These are phyloP conservation scores for Chinchilla lanigera DNA, from an alignment of 2,113 vertebrate genomes.

Conservation along the genomic window DNA sequence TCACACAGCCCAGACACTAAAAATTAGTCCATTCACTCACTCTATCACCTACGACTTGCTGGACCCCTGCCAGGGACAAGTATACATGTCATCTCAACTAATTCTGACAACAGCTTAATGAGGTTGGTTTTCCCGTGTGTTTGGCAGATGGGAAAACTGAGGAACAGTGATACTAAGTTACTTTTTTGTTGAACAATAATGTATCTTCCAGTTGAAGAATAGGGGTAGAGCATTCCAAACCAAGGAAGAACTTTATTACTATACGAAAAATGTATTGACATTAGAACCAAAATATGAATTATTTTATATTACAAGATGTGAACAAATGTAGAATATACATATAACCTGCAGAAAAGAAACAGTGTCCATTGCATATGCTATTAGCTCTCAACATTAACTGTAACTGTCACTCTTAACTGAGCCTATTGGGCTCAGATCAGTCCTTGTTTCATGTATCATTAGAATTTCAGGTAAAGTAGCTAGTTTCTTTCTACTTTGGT, in stretches of 20 bases:
- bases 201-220: not conserved
- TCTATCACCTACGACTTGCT: not conserved
- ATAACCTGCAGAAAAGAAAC: not conserved
- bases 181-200: not conserved
- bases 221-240: not conserved
- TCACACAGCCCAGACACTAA: conserved; percentile 21
- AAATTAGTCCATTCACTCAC: conserved; percentile 40
- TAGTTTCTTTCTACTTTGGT: not conserved
- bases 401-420: not conserved
- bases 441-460: not conserved
- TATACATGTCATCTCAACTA: not conserved
- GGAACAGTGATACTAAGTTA: not conserved
- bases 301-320: not conserved
- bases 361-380: not conserved
- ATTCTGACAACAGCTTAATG: not conserved
- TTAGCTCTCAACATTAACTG: not conserved
- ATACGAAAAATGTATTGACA: conserved; percentile 41
- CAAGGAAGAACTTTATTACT: not conserved
- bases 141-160: conserved; percentile 57
- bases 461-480: not conserved
- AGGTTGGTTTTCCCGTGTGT: not conserved
- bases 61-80: not conserved
- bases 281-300: conserved; percentile 17
- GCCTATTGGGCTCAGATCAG: not conserved
- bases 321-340: not conserved